Percentiles rank a stretch among this genome's conserved stretches.
These are phyloP conservation scores for Listronotus oregonensis DNA, from an alignment of 1,140 invertebrate species.

Conservation along the genomic window DNA sequence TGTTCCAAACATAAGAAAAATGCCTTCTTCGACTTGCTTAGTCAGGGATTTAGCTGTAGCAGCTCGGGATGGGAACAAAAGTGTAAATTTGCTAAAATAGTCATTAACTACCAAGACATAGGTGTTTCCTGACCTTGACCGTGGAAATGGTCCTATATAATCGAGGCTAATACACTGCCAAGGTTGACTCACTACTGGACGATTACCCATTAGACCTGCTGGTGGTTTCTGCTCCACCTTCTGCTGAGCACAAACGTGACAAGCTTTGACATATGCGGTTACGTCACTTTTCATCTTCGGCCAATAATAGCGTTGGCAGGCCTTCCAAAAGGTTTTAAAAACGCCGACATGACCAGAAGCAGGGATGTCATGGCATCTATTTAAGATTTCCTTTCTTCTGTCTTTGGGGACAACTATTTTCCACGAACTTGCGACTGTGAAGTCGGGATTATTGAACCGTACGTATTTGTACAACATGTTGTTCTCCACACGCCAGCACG, in stretches of 20 bases:
- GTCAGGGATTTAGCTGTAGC: conserved; percentile 22
- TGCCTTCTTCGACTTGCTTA: conserved; percentile 33
- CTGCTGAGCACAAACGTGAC: conserved; percentile 40
- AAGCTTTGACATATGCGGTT: conserved; percentile 38
- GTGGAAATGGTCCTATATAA: conserved; percentile 47
- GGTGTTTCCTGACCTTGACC: conserved; percentile 40
- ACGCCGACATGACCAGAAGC: conserved; percentile 42
- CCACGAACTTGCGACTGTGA: conserved; percentile 15
- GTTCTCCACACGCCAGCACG: conserved; percentile 26
- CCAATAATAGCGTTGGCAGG: conserved; percentile 45
- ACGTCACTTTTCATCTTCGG: conserved; percentile 45
- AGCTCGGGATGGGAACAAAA: conserved; percentile 23
- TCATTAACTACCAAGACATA: conserved; percentile 52
- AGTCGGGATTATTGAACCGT: conserved; percentile 1
- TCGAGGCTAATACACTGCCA: conserved; percentile 46
- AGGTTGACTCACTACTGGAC: conserved; percentile 34
- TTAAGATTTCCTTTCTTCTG: conserved; percentile 18
- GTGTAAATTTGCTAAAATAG: conserved; percentile 47
- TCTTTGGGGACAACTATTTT: conserved; percentile 34
- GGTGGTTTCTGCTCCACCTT: conserved; percentile 43
- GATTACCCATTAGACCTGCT: conserved; percentile 42
- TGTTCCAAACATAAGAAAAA: conserved; percentile 36
- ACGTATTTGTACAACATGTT: conserved; percentile 29
- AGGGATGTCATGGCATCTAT: conserved; percentile 15
- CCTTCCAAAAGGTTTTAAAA: conserved; percentile 43